A percentile compares a stretch with the other conserved stretches of the same genome.
Conservation (phyloP, 2,797 vertebrate genomes). For the Pipistrellus kuhlii region DNA sequence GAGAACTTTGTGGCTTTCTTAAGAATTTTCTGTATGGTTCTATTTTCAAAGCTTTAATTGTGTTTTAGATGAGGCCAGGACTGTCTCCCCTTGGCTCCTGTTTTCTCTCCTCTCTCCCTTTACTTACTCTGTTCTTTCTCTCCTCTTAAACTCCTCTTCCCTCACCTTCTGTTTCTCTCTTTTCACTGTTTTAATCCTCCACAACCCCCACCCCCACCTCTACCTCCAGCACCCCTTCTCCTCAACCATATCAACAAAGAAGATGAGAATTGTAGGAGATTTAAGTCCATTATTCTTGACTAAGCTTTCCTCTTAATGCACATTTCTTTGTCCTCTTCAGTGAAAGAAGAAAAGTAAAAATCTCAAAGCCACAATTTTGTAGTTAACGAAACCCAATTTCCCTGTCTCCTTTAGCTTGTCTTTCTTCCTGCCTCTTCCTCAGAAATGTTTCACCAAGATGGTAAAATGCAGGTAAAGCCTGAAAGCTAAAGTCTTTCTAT, state of each 20-base stretch:
- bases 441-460: background rate
- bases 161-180: background rate
- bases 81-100: background rate
- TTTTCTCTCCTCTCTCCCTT: background rate
- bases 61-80: background rate
- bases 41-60: constrained; percentile 12
- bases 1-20: background rate
- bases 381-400: background rate
- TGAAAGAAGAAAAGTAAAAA: constrained; percentile 29
- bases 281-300: background rate
- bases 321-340: background rate
- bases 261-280: background rate
- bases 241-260: background rate
- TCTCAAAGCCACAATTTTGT: background rate
- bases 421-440: background rate
- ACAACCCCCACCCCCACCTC: background rate
- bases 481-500: background rate
- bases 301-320: background rate
- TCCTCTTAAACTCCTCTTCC: background rate
- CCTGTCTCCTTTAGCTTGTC: background rate
- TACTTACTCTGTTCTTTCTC: background rate
- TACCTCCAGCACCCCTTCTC: background rate
- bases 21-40: constrained; percentile 8
- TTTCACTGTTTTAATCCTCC: background rate
- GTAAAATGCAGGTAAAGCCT: background rate